phyloP scores from a whole-genome alignment of 2,888 invertebrate species.

The Leptothorax acervorum region DNA sequence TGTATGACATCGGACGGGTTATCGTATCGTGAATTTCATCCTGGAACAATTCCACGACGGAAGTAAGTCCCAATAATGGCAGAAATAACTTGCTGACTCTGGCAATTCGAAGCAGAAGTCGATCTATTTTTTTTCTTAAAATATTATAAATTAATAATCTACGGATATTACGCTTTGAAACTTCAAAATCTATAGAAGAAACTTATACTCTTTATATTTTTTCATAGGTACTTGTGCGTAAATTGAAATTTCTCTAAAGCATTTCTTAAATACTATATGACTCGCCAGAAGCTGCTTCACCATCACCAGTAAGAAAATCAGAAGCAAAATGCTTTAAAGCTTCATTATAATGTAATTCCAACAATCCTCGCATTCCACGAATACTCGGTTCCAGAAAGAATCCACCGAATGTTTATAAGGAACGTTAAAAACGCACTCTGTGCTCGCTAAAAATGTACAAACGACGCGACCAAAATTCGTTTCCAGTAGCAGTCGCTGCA shows the following conservation, averaged over 20 bases:
- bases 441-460: conserved; percentile 47
- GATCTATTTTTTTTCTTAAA: not conserved
- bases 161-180: not conserved
- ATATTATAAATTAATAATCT: not conserved
- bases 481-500: not conserved
- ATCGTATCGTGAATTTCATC: conserved; percentile 24
- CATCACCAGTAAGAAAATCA: conserved; percentile 16
- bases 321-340: conserved; percentile 12
- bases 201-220: not conserved
- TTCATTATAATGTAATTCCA: conserved; percentile 46
- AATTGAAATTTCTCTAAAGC: not conserved
- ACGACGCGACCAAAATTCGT: conserved; percentile 49
- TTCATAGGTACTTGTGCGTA: not conserved
- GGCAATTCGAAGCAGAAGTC: not conserved
- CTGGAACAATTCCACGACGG: conserved; percentile 28
- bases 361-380: conserved; percentile 25
- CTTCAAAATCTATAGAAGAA: not conserved
- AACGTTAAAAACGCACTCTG: conserved; percentile 20
- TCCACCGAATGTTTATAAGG: conserved; percentile 28
- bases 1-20: conserved; percentile 14
- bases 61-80: conserved; percentile 19
- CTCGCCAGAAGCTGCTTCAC: not conserved
- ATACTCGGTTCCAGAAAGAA: conserved; percentile 12
- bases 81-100: not conserved
- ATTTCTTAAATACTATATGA: not conserved